phyloP scores from a whole-genome alignment of 1,140 invertebrate genomes.

The Lepidurus apus region DNA sequence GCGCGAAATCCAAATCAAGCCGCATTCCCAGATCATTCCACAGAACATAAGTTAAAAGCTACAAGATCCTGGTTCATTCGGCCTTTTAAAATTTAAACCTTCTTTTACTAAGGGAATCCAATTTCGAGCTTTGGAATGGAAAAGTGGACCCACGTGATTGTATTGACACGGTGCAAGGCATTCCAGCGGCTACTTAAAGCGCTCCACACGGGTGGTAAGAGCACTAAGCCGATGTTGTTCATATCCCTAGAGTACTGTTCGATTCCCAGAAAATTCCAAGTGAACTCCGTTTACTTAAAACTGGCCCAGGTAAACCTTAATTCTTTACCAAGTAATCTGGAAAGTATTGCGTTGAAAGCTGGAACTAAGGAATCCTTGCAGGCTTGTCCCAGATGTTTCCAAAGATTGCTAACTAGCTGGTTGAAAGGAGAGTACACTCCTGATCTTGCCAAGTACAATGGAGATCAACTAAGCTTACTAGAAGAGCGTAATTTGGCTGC shows the following conservation, averaged over 20 bases:
- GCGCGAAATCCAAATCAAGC: no score
- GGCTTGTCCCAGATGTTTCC: background rate
- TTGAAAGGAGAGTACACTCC: background rate
- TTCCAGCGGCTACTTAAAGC: background rate
- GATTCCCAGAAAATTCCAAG: background rate
- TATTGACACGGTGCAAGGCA: background rate
- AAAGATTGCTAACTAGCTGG: background rate
- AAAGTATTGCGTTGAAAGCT: background rate
- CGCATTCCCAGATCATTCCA: no score
- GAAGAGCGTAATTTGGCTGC: background rate
- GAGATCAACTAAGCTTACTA: background rate
- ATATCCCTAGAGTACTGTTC: background rate
- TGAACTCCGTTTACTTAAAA: background rate
- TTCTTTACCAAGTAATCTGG: background rate
- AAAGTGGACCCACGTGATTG: background rate
- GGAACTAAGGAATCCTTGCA: background rate
- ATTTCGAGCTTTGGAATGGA: background rate
- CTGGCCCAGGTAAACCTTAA: background rate
- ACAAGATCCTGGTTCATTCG: no score
- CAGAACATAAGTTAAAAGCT: no score
- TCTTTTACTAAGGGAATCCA: background rate
- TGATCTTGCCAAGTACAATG: background rate
- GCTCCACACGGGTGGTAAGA: background rate
- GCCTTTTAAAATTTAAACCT: no score
- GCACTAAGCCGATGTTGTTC: background rate